These are phyloP conservation scores for Ceratoteleas bidentatus DNA, from an alignment of 1,140 invertebrate genomes.

Conservation along the genomic window DNA sequence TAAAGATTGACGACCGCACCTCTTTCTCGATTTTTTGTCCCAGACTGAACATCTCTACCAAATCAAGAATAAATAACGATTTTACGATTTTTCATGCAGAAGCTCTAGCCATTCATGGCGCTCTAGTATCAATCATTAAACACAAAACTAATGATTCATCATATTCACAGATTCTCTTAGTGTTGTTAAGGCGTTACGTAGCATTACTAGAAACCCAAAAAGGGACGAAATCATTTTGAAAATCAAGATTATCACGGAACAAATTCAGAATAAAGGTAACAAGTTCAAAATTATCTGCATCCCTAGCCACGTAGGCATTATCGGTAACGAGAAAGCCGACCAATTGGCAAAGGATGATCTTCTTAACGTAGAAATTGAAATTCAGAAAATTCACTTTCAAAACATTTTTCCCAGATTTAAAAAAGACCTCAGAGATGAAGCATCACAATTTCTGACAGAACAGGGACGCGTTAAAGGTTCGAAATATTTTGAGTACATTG, in stretches of 20 bases:
- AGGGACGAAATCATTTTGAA: neutral
- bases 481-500: conserved; percentile 1
- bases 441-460: neutral
- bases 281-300: neutral
- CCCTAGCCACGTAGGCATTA: neutral
- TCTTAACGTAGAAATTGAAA: neutral
- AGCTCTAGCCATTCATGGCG: neutral
- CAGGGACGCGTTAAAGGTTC: neutral
- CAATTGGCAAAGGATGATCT: neutral
- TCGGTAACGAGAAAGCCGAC: neutral
- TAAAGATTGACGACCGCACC: neutral
- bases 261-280: neutral
- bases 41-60: neutral
- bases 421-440: neutral
- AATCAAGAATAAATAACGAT: neutral
- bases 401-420: neutral
- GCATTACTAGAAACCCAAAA: too few relatives aligned
- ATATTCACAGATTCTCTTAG: neutral
- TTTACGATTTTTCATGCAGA: conserved; percentile 7
- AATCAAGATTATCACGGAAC: neutral
- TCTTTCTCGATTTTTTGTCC: neutral
- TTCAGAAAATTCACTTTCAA: neutral
- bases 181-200: neutral
- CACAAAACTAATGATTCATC: neutral
- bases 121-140: neutral